phyloP scores from a whole-genome alignment of 2,113 vertebrate species.

The Prochilodus magdalenae region DNA sequence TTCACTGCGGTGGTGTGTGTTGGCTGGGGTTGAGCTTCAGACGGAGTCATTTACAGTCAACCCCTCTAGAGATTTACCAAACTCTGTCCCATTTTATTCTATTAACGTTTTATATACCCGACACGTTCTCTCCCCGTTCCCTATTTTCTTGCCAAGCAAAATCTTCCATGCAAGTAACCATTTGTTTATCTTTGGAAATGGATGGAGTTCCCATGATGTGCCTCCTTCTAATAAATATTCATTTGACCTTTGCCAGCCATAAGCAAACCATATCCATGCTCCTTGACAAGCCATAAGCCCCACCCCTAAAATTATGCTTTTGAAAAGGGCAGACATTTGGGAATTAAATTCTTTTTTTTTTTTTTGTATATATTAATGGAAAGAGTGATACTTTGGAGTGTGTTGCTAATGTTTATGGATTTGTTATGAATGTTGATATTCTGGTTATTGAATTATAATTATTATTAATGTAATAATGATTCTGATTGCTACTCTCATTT shows the following conservation, averaged over 20 bases:
- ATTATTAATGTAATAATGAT: slow-evolving; percentile 72
- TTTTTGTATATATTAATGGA: slow-evolving; percentile 81
- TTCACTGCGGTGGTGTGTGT: slow-evolving; percentile 54
- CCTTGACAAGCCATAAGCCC: slow-evolving; percentile 82
- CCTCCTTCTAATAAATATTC: slow-evolving; percentile 72
- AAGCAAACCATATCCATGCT: slow-evolving; percentile 70
- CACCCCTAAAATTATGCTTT: slow-evolving; percentile 71
- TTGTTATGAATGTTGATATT: slow-evolving; percentile 86
- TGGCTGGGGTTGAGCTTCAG: slow-evolving; percentile 69
- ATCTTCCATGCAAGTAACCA: slow-evolving; percentile 64
- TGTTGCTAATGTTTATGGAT: slow-evolving; percentile 80
- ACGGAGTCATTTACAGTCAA: slow-evolving; percentile 20
- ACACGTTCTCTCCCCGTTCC: slow-evolving; percentile 26
- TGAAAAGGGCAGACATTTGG: slow-evolving; percentile 79
- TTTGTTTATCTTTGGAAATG: slow-evolving; percentile 72
- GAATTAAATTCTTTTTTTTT: slow-evolving; percentile 59
- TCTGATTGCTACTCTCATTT: slow-evolving; percentile 79
- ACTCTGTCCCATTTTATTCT: slow-evolving; percentile 69
- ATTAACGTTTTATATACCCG: slow-evolving; percentile 58
- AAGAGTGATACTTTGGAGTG: slow-evolving; percentile 82
- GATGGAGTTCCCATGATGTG: slow-evolving; percentile 75
- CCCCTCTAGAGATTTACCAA: slow-evolving; percentile 69
- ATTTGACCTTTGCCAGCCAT: slow-evolving; percentile 64
- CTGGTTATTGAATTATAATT: slow-evolving; percentile 74
- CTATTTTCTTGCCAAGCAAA: slow-evolving; percentile 50